Base-by-base conservation (phyloP, 2,797 vertebrate species). In the Sternotherus odoratus region DNA sequence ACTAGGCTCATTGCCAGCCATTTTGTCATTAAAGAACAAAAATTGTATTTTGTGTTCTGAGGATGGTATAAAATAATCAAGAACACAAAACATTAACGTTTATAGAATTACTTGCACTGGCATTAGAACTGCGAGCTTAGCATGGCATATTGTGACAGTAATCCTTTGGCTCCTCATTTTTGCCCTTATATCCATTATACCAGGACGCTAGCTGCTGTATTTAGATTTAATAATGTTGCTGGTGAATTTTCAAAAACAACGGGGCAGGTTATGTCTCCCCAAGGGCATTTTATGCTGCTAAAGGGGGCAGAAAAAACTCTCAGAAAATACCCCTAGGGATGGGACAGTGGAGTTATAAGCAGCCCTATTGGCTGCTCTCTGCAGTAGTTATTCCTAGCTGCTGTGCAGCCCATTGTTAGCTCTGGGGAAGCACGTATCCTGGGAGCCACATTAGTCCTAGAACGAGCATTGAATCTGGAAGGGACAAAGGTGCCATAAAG, bases 331-430 rank as follows among this genome's bases (percentile, higher is more conserved):
- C 94, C 92, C 92, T 96, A 86, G 0, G 88, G 92, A 85, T 85
- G 50, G 69, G 81, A 78, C 30, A 88, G 46, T 84, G 90, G 77
- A 80, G 50, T 81, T 77, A 51, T 91, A 77, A 94, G 28, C 66
- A 91, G 95, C 95, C 94, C 88, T 96, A 86, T 96, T 95, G 95
- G 95, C 94, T 94, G 77, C 74, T 95, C 91, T 94, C 69, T 92
- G 85, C 54, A 93, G 77, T 33, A 92, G 92, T 96, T 94, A 82
- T 91, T 95, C 86, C 83, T 96, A 96, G 95, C 95, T 95, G 93
- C 79, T 36, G n/a, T 5, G 33, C n/a, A 36, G n/a, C 63, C 33
- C 63, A 21, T 36, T 36, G 4, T 66, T 69, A 23, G 19, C 63
- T 86, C 74, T 43, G 17, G 89, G 43, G 95, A 95, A 92, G 60